A percentile compares a stretch with the other conserved stretches of the same genome.
Conservation (phyloP, 2,797 vertebrate genomes). For the Crocodylus rhombifer region DNA sequence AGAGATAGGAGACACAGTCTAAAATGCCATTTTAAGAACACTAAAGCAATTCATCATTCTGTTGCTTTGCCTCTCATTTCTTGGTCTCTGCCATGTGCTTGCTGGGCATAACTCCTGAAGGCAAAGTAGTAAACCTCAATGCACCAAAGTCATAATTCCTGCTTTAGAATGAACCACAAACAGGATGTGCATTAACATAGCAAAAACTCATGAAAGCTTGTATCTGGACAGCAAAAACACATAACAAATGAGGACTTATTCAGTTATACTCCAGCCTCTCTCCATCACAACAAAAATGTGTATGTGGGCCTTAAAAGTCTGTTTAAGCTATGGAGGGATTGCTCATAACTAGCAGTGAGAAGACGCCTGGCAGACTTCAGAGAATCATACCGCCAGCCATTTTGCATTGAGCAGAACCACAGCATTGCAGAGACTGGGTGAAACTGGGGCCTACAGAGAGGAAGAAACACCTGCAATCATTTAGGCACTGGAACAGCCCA, state of each 20-base stretch:
- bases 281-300: not conserved
- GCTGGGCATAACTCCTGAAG: not conserved
- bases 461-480: rapidly evolving
- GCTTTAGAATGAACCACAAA: rapidly evolving
- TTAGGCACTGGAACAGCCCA: not conserved
- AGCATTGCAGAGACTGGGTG: rapidly evolving
- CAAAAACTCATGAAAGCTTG: not conserved
- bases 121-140: not conserved
- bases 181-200: rapidly evolving
- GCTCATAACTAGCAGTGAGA: not conserved
- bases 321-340: too few species aligned
- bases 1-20: not conserved
- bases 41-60: not conserved
- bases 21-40: not conserved
- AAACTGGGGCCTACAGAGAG: not conserved
- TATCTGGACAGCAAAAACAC: not conserved
- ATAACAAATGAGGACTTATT: not conserved
- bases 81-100: not conserved
- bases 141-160: not conserved
- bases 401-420: not conserved
- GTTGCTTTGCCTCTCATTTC: not conserved
- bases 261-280: not conserved
- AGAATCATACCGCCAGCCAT: not conserved
- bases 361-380: rapidly evolving
- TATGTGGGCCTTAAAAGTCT: too few species aligned